Evolutionary conservation across 1,140 invertebrate species (phyloP).

Genomic region (Agrypnia vestita): DNA sequence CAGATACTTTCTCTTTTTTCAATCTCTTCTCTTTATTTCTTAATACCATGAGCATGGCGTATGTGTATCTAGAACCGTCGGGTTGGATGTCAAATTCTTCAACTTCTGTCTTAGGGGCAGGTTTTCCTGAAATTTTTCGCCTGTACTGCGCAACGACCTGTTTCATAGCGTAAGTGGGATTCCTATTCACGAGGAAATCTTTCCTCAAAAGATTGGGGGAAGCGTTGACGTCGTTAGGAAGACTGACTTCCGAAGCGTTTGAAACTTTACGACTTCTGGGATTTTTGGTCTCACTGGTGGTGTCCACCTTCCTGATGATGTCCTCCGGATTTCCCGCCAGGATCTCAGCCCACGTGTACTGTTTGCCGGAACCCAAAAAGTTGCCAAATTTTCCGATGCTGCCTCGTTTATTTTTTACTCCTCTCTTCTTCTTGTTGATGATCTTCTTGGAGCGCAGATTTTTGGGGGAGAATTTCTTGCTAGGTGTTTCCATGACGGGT

Average conservation of each 20-base stretch:
- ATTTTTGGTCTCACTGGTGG: constrained; percentile 68
- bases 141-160: constrained; percentile 72
- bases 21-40: constrained; percentile 67
- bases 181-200: constrained; percentile 70
- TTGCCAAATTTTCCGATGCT: constrained; percentile 71
- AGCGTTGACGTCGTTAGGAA: constrained; percentile 62
- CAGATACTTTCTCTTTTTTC: constrained; percentile 65
- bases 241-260: constrained; percentile 63
- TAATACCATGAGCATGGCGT: constrained; percentile 72
- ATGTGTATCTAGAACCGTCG: constrained; percentile 71
- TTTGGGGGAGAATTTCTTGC: constrained; percentile 70
- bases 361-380: constrained; percentile 71
- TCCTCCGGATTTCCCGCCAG: constrained; percentile 74
- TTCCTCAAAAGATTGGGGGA: constrained; percentile 68
- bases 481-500: constrained; percentile 66
- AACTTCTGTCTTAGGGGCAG: constrained; percentile 39
- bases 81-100: constrained; percentile 64
- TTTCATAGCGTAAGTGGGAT: constrained; percentile 75
- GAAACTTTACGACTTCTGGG: constrained; percentile 70
- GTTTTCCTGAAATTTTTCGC: constrained; percentile 65
- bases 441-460: constrained; percentile 71
- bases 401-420: constrained; percentile 67
- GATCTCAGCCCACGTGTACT: constrained; percentile 75
- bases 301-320: constrained; percentile 70
- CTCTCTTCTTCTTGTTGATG: constrained; percentile 66